phyloP scores from a whole-genome alignment of 2,113 vertebrate species.

The Pterocles gutturalis region DNA sequence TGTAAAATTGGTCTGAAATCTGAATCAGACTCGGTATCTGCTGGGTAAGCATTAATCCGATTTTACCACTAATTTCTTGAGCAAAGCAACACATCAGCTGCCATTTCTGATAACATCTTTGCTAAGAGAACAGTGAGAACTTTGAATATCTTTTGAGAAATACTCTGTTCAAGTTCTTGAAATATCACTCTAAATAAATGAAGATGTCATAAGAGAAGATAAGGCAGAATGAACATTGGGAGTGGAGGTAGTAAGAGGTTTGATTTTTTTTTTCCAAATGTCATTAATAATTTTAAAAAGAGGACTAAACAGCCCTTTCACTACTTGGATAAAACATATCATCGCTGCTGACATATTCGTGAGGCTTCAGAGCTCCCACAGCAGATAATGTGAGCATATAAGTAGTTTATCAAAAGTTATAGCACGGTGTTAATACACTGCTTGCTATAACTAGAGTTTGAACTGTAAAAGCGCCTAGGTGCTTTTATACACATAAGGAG shows the following conservation, averaged over 20 bases:
- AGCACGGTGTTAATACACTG: not conserved
- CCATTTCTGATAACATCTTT: not conserved
- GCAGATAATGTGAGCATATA: not conserved
- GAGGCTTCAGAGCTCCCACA: not conserved
- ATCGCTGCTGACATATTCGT: accelerated
- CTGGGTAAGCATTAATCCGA: not conserved
- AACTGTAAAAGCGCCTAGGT: not conserved
- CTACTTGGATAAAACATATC: not conserved
- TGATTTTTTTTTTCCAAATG: not conserved
- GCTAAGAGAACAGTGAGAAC: not conserved
- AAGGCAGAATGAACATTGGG: not conserved
- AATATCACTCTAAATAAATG: not conserved
- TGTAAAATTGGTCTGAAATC: not conserved
- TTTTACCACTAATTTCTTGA: not conserved
- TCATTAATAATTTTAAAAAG: not conserved
- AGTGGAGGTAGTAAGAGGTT: not conserved
- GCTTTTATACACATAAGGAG: not conserved
- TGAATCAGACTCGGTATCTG: not conserved
- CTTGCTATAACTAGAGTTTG: not conserved
- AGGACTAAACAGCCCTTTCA: not conserved
- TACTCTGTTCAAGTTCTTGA: not conserved
- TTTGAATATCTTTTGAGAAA: not conserved
- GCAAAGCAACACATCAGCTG: not conserved
- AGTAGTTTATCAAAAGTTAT: not conserved
- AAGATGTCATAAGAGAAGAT: not conserved